Evolutionary conservation across 2,113 vertebrate genomes (phyloP), one percentile per base, ranked within the genome.

Genomic region (Cichladusa arquata): DNA sequence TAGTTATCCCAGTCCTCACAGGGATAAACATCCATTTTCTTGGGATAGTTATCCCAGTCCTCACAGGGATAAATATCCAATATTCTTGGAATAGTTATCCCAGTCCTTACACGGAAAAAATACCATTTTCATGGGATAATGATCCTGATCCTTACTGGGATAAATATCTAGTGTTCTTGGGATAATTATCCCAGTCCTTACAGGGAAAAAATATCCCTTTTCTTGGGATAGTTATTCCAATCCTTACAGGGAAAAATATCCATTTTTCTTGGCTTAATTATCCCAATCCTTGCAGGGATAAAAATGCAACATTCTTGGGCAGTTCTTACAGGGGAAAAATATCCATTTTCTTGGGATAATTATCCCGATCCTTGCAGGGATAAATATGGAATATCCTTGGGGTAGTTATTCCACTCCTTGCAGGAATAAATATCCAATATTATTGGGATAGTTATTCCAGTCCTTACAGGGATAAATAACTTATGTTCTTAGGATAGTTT

Each of bases 91-190:
- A 13, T 19, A 4, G 1, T 47, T 58, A 10, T 23, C 8, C 11
- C 54, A 23, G 15, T 40, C 5, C 19, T 28, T 28, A 23, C 0
- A 34, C 0, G 2, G n/a, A 15, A 51, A 12, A 31, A 70, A 24
- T 40, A 9, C 24, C 26, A 7, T 19, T 72, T 44, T 45, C 45
- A 20, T 20, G 19, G 45, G 45, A 11, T 48, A 47, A 19, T 45
- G 12, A 12, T 47, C 12, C 22, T 8, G 17, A 12, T 33, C 5
- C 19, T 29, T 28, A 23, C 0, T 29, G 1, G 2, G 28, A 19
- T 40, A 18, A 31, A 71, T 40, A 10, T 33, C 28, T 4, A 24
- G 3, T 48, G 4, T 48, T 48, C 1, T 16, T 19, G 15, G 72
- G 19, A 23, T 18, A 0, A 0, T 53, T 42, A 33, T 38, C 2